A percentile compares a stretch with the other conserved stretches of the same genome.
phyloP scores from a whole-genome alignment of 2,888 invertebrate genomes.

The Macaria notata region DNA sequence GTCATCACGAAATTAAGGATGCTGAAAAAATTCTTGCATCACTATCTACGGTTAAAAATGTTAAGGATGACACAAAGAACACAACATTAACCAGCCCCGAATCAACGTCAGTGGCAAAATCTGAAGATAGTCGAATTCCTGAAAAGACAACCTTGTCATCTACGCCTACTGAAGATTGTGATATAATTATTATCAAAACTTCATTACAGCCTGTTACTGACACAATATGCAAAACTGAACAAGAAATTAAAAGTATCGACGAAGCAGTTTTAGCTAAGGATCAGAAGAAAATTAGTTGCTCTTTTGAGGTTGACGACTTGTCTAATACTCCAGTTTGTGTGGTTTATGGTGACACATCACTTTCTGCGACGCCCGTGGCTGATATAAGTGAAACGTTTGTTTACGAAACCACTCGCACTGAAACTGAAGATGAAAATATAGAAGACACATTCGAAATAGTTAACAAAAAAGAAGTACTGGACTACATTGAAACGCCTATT shows the following conservation, averaged over 20 bases:
- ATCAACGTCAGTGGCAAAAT: constrained; percentile 1
- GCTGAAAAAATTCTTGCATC: constrained; percentile 43
- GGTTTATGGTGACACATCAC: constrained; percentile 40
- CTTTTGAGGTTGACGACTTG: constrained; percentile 54
- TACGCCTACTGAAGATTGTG: neutral
- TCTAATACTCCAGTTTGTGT: constrained; percentile 48
- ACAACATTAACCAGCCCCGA: constrained; percentile 2
- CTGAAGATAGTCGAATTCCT: neutral
- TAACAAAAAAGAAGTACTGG: constrained; percentile 25
- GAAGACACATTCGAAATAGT: constrained; percentile 31
- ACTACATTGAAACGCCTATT: constrained; percentile 14
- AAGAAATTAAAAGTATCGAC: neutral
- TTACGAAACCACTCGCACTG: constrained; percentile 9
- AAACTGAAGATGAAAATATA: constrained; percentile 9
- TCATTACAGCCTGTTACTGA: neutral
- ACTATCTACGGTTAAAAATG: constrained; percentile 13
- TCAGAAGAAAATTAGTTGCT: constrained; percentile 38
- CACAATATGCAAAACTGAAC: constrained; percentile 6
- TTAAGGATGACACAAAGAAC: constrained; percentile 2
- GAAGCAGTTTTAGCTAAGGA: constrained; percentile 10
- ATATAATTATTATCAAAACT: constrained; percentile 21
- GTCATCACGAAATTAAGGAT: constrained; percentile 54
- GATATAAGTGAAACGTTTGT: constrained; percentile 24
- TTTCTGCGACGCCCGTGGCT: constrained; percentile 31
- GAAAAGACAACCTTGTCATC: neutral